Conservation (phyloP, 2,113 vertebrate species). For the Microcebus ravelobensis region DNA sequence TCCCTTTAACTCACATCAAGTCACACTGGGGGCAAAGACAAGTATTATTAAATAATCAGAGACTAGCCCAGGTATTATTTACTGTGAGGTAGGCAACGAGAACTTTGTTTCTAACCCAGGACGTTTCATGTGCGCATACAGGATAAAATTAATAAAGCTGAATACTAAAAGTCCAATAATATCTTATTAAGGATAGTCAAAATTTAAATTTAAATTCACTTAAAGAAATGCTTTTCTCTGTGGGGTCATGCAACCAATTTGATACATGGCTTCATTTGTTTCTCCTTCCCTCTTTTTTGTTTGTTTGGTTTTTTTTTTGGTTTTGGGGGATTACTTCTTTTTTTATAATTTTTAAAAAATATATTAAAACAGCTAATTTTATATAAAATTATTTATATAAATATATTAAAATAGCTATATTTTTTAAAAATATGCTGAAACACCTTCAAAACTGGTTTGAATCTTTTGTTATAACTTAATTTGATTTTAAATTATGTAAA, state of each 20-base stretch:
- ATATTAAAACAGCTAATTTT: too few relatives aligned
- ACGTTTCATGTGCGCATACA: neutral
- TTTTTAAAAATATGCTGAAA: too few relatives aligned
- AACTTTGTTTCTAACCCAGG: neutral
- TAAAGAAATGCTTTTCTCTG: neutral
- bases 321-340: neutral
- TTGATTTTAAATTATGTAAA: neutral
- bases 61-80: neutral
- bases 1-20: neutral
- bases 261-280: neutral
- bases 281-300: too few relatives aligned
- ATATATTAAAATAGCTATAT: conserved; percentile 85
- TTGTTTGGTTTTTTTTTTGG: neutral
- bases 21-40: neutral
- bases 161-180: neutral
- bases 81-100: neutral
- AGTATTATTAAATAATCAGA: neutral
- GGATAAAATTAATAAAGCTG: neutral
- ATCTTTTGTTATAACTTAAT: neutral
- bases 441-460: too few relatives aligned
- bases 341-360: neutral
- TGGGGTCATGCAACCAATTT: neutral
- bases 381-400: too few relatives aligned
- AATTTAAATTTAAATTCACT: neutral
- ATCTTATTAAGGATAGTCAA: neutral